phyloP scores from a whole-genome alignment of 1,140 invertebrate species.

The Cydia splendana region DNA sequence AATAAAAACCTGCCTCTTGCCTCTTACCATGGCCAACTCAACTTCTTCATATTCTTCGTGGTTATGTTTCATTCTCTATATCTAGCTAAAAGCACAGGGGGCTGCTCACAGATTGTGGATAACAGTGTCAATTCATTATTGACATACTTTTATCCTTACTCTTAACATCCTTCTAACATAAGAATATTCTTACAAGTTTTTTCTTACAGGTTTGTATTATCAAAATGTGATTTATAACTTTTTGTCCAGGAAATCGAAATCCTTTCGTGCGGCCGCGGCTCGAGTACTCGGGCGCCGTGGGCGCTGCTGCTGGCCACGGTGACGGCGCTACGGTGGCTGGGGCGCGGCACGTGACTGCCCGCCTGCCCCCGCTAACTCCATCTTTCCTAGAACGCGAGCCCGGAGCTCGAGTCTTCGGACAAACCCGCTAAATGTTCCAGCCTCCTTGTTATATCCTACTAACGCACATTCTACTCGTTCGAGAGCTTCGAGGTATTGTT shows the following conservation, averaged over 20 bases:
- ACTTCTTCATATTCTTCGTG: too few relatives aligned
- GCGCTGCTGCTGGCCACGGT: conserved; percentile 45
- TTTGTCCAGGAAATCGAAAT: conserved; percentile 71
- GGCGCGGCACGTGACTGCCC: conserved; percentile 63
- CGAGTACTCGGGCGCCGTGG: conserved; percentile 41
- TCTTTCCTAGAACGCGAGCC: neutral
- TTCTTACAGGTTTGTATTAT: neutral
- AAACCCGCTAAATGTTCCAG: neutral
- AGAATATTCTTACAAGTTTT: neutral
- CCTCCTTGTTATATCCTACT: neutral
- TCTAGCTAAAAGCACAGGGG: too few relatives aligned
- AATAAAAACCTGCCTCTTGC: too few relatives aligned
- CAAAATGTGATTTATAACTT: neutral
- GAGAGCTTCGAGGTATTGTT: conserved; percentile 2
- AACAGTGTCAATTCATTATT: too few relatives aligned
- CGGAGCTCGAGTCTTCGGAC: neutral
- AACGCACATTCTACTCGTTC: conserved; percentile 1
- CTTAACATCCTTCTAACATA: too few relatives aligned
- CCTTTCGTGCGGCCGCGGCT: conserved; percentile 65
- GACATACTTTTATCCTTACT: too few relatives aligned
- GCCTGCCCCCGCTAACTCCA: conserved; percentile 6
- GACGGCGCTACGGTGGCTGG: conserved; percentile 43
- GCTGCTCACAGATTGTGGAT: too few relatives aligned
- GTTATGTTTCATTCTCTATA: too few relatives aligned
- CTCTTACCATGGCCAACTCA: too few relatives aligned